Conservation (phyloP, 64 coral and sea anemone genomes). For the Dendrophyllia cribrosa region DNA sequence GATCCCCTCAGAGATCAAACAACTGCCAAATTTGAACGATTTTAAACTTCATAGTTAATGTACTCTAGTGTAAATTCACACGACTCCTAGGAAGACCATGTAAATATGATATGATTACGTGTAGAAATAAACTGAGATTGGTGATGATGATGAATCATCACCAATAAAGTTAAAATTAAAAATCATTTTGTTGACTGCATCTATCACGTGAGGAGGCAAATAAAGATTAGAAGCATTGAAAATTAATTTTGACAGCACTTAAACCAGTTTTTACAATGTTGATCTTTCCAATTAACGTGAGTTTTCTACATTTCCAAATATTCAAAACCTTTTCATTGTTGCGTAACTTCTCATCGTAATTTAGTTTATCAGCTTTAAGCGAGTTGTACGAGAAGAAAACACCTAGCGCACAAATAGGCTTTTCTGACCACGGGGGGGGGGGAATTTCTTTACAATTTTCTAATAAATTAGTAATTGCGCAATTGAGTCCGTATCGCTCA, state of each 20-base stretch:
- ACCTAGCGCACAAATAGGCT: slow-evolving; percentile 37
- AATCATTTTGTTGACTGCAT: too few relatives aligned
- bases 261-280: too few relatives aligned
- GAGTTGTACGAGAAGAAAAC: slow-evolving; percentile 25
- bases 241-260: background rate
- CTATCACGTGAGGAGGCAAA: background rate
- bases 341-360: slow-evolving; percentile 2
- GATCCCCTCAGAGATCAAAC: too few relatives aligned
- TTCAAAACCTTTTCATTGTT: slow-evolving; percentile 10
- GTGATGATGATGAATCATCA: too few relatives aligned
- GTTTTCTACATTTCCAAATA: background rate
- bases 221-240: background rate
- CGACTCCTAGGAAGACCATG: too few relatives aligned
- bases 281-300: too few relatives aligned
- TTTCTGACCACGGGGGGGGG: slow-evolving; percentile 4
- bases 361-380: background rate
- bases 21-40: too few relatives aligned
- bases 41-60: too few relatives aligned
- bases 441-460: background rate
- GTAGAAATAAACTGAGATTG: too few relatives aligned
- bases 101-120: too few relatives aligned
- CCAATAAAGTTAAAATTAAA: too few relatives aligned
- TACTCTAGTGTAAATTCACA: too few relatives aligned
- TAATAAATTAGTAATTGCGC: background rate
- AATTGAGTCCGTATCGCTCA: background rate